Conservation (phyloP, 2,888 invertebrate genomes). For the Maniola hyperantus region DNA sequence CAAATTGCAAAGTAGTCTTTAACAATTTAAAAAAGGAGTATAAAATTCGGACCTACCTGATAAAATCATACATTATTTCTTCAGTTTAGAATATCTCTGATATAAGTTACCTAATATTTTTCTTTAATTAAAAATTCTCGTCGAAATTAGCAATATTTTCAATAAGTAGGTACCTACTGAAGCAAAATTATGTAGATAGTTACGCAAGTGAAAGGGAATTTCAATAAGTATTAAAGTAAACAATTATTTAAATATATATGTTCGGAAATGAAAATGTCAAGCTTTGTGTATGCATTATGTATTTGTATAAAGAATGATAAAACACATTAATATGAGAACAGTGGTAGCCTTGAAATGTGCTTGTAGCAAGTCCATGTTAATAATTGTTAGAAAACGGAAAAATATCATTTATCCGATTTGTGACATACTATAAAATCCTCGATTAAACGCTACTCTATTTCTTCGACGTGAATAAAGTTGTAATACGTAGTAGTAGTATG, state of each 20-base stretch:
- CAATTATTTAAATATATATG: conserved; percentile 52
- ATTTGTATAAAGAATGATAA: conserved; percentile 47
- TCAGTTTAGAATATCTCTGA: not conserved
- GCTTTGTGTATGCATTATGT: conserved; percentile 21
- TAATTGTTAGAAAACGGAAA: conserved; percentile 42
- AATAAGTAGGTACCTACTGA: not conserved
- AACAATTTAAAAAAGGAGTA: conserved; percentile 8
- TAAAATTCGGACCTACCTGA: not conserved
- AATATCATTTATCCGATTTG: conserved; percentile 26
- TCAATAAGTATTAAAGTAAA: conserved; percentile 14
- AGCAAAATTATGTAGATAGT: not conserved
- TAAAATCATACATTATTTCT: not conserved
- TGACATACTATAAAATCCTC: not conserved
- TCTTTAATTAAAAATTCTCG: not conserved
- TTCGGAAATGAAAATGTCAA: conserved; percentile 49
- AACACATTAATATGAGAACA: conserved; percentile 59
- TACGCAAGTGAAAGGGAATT: not conserved
- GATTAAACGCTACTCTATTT: not conserved
- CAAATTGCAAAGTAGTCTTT: not conserved
- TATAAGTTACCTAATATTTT: not conserved
- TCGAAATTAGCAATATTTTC: not conserved
- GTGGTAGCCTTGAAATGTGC: conserved; percentile 51
- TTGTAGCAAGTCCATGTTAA: conserved; percentile 46
- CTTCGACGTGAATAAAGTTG: not conserved
- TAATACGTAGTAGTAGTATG: no score